Evolutionary conservation across 2,888 invertebrate genomes (phyloP), one percentile per base, ranked within the genome.

Genomic region (Margaritifera margaritifera): DNA sequence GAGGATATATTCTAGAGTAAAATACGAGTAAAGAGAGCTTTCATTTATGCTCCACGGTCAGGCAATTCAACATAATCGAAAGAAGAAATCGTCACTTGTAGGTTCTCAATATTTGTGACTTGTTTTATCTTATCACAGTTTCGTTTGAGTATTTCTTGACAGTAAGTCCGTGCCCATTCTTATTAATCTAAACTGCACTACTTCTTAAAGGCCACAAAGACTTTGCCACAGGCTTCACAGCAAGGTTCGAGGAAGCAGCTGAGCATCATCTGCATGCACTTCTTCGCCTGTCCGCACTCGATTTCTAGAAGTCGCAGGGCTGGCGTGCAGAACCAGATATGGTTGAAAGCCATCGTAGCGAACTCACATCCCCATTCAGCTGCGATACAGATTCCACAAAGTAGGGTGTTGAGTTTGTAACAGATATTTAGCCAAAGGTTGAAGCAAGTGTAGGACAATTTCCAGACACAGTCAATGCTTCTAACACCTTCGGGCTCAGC

Each of bases 241-340:
- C 68, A 61, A 11, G 75, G 72, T 19, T 66, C 66, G 20, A 71
- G 20, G 22, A 69, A 71, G 55, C 77, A 72, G 8, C 63, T 15
- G 18, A 64, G 15, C 50, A 69, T 69, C 8, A 67, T 61, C 42
- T 56, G 60, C 55, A 50, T 57, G 51, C 78, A 62, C 64, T 79
- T 81, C 74, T 78, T 79, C 62, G 71, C 64, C 51, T 79, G 74
- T 20, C 77, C 84, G 31, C 81, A 82, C 68, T 84, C 92, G 84
- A 94, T 93, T 89, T 93, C 93, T 88, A 93, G 92, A 71, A 89
- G 91, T 69, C 94, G 92, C 63, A 94, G 89, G 71, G 92, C 92
- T 0, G 94, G 94, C 0, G 92, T 93, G 52, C 93, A 90, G 86
- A 93, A 93, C 94, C 94, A 94, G 83, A 94, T 93, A 90, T 94